Base-by-base conservation (phyloP, 2,797 vertebrate species). In the Lemur catta region DNA sequence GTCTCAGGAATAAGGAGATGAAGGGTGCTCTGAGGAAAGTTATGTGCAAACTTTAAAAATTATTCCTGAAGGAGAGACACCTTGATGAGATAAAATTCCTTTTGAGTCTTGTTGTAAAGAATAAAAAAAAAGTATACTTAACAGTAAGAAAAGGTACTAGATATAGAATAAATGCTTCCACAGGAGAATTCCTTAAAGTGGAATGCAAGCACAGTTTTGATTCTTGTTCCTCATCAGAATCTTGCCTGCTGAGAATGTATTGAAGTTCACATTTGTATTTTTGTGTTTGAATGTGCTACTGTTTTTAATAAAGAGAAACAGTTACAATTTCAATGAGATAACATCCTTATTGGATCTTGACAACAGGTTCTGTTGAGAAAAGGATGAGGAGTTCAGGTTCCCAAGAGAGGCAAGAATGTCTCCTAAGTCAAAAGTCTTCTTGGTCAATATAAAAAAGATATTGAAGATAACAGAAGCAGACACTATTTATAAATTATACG, bases 1-100 rank as follows among this genome's bases (percentile, higher is more conserved):
- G 97, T 30, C 74, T 98, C 26, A 93, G 95, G 46, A 98, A 97
- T 80, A 93, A 97, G 35, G 95, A 97, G n/a, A 95, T 97, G 72
- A 97, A 91, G 11, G 28, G 41, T 50, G 78, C 79, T 26, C 26
- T 94, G 55, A 57, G 46, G 41, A 94, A 96, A 85, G 35, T 89
- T 33, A 57, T 89, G 43, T 24, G 50, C 57, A 43, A 71, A 93
- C 7, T 89, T 67, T 94, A 72, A 76, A 71, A 63, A 48, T 65
- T 61, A 81, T 71, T 35, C 17, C 30, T 67, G 72, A 59, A 43
- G 30, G n/a, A 6, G 63, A 72, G 69, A 35, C 1, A 71, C 0
- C 3, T 30, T 43, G 18, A 46, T 52, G 63, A 84, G 63, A 30
- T 72, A 84, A 63, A 88, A 6, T 50, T n/a, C 14, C 28, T 93